A percentile compares a stretch with the other conserved stretches of the same genome.
Evolutionary conservation across 2,113 vertebrate species (phyloP).

Genomic region (Vidua chalybeata): DNA sequence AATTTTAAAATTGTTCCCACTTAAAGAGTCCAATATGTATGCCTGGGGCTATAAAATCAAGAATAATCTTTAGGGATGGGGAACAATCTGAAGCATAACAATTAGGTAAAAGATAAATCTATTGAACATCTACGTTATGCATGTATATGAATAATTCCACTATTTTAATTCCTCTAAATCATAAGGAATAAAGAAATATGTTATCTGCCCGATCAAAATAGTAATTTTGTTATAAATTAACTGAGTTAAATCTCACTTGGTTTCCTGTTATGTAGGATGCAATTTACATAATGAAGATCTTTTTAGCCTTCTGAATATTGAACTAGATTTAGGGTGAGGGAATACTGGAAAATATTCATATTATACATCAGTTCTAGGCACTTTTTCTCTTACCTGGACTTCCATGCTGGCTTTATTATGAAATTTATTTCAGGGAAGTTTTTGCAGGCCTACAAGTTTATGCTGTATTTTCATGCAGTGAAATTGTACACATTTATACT

Average conservation of each 20-base stretch:
- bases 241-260: conserved; percentile 1
- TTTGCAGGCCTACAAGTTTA: neutral
- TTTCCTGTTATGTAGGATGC: neutral
- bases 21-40: neutral
- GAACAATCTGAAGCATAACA: neutral
- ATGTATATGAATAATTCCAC: neutral
- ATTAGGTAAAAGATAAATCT: conserved; percentile 16
- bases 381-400: neutral
- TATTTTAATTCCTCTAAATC: conserved; percentile 20
- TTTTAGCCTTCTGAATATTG: neutral
- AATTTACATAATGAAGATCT: conserved; percentile 1
- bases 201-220: conserved; percentile 30
- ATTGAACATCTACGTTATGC: neutral
- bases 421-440: neutral
- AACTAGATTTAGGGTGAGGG: neutral
- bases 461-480: neutral
- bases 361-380: neutral
- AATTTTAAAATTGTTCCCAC: neutral
- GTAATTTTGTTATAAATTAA: conserved; percentile 26
- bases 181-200: conserved; percentile 28
- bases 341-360: neutral
- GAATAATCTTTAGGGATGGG: neutral
- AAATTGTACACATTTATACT: neutral
- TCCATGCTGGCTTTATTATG: neutral
- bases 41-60: neutral